Base-by-base conservation (phyloP, 2,113 vertebrate species). In the Pardalotus punctatus region DNA sequence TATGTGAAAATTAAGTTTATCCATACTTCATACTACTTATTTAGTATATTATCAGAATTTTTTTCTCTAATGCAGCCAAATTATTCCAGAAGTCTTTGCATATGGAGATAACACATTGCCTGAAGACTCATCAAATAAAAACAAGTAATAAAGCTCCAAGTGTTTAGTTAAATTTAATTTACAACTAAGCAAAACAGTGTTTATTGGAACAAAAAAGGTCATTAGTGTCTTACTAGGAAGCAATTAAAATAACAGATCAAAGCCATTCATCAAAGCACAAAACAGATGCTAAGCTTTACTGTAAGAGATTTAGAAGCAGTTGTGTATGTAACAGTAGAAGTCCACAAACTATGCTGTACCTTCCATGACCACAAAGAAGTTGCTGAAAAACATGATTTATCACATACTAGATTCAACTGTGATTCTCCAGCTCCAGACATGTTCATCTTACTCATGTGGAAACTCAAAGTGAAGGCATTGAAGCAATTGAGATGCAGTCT, bases 171-270 rank as follows among this genome's bases (percentile, higher is more conserved):
- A 97, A 97, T 97, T 98, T 98, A 97, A 98, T 98, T 98, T 98
- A 98, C 97, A 98, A 96, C 96, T 97, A 97, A 98, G 95, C 93
- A 96, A 97, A 98, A 96, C 95, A 96, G 97, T 97, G 94, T 98
- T 98, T 98, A 98, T 97, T 98, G 96, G 97, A 98, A 98, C 95
- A 98, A 98, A 98, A 98, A 98, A 98, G 97, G 96, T 98, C 97
- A 98, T 98, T 98, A 98, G 91, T 97, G 94, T 97, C 97, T 98
- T 98, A 97, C 96, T 95, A 98, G 97, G 98, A 98, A 98, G 97
- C 97, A 98, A 98, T 98, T 98, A 98, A 98, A 98, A 97, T 91
- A 98, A 97, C 96, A 97, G 91, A 98, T 98, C 96, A 97, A 94
- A 98, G 94, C 88, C 82, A 98, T 98, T 94, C 96, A 97, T 98